A percentile compares a stretch with the other conserved stretches of the same genome.
These are phyloP conservation scores for Nomada ferruginata DNA, from an alignment of 2,888 invertebrate genomes.

Conservation along the genomic window DNA sequence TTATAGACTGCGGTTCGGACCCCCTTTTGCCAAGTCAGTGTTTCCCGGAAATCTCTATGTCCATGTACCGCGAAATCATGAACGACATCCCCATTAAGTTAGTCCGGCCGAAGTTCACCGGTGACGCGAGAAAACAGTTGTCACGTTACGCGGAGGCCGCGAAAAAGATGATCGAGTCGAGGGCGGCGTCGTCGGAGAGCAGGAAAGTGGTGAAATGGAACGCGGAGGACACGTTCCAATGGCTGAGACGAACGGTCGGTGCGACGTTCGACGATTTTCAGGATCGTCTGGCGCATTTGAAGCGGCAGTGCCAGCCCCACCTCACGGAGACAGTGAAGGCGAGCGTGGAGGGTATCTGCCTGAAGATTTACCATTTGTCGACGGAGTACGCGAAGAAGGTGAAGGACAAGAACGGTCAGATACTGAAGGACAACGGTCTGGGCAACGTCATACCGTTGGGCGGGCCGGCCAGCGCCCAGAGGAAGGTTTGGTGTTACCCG, in stretches of 20 bases:
- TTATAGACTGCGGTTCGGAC: conserved; percentile 92
- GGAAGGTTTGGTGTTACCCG: conserved; percentile 98
- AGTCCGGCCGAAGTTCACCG: conserved; percentile 97
- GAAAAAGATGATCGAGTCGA: conserved; percentile 97
- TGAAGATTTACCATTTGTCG: conserved; percentile 96
- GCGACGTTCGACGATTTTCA: conserved; percentile 97
- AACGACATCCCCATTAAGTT: conserved; percentile 98
- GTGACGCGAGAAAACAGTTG: conserved; percentile 97
- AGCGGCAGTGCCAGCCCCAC: conserved; percentile 98
- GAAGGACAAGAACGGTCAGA: conserved; percentile 92
- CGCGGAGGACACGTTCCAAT: conserved; percentile 98
- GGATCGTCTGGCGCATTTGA: conserved; percentile 94
- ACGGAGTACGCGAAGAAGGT: conserved; percentile 96
- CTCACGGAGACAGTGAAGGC: conserved; percentile 96
- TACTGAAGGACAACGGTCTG: conserved; percentile 95
- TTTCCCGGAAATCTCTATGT: conserved; percentile 95
- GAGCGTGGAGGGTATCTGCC: conserved; percentile 97
- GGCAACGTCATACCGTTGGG: conserved; percentile 86
- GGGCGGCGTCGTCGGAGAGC: conserved; percentile 96
- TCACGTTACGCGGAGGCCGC: conserved; percentile 98
- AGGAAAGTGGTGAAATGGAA: conserved; percentile 99
- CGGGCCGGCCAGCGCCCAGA: conserved; percentile 89
- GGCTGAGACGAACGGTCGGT: conserved; percentile 96
- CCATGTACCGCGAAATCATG: conserved; percentile 99
- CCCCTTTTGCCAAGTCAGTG: conserved; percentile 96